These are phyloP conservation scores for Morone saxatilis DNA, from an alignment of 2,113 vertebrate species.

Conservation along the genomic window DNA sequence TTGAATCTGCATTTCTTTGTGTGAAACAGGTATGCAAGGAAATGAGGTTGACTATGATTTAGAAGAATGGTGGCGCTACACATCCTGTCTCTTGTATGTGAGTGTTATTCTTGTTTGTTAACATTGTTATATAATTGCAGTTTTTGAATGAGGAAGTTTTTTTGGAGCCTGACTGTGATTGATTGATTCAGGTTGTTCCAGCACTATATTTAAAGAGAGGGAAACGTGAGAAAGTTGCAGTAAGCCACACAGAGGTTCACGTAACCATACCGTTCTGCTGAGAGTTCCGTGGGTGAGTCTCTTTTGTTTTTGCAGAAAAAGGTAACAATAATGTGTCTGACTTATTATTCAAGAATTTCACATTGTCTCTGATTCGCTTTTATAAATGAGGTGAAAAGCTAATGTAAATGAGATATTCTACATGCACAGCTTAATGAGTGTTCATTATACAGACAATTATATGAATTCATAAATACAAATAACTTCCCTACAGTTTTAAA, in stretches of 20 bases:
- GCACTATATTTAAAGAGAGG: conserved; percentile 8
- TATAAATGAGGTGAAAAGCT: no score
- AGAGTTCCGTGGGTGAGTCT: background rate
- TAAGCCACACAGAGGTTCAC: no score
- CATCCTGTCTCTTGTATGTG: background rate
- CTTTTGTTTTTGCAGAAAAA: background rate
- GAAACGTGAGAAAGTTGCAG: background rate
- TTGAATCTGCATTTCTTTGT: background rate
- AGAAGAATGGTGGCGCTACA: background rate
- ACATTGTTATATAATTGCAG: background rate
- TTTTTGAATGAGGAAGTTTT: background rate
- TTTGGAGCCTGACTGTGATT: background rate
- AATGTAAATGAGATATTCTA: background rate
- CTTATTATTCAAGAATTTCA: background rate
- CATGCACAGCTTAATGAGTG: background rate
- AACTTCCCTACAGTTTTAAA: background rate
- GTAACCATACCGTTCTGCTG: background rate
- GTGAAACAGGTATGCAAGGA: background rate
- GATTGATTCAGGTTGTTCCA: background rate
- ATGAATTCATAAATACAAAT: background rate
- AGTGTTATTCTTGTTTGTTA: no score
- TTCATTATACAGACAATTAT: background rate
- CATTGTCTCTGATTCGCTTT: background rate
- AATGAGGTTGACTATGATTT: background rate
- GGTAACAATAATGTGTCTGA: background rate